These are phyloP conservation scores for Synergus japonicus DNA, from an alignment of 2,888 invertebrate genomes.

Conservation along the genomic window DNA sequence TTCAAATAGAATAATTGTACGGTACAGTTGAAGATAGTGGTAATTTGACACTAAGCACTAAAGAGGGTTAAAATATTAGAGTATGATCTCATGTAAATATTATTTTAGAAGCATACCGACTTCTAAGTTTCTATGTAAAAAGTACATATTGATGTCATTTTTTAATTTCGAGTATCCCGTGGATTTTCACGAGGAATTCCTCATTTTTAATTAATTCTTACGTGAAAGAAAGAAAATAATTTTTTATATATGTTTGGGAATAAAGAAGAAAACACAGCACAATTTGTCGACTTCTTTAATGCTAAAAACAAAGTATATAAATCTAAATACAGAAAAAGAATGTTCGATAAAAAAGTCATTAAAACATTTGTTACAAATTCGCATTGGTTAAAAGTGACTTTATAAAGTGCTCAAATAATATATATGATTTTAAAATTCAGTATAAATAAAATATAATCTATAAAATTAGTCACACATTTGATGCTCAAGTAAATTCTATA, in stretches of 20 bases:
- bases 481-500: conserved; percentile 32
- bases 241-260: neutral
- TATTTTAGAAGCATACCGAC: no score
- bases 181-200: no score
- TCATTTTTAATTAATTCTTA: no score
- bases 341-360: neutral
- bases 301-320: no score
- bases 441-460: neutral
- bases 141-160: no score
- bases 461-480: conserved; percentile 41
- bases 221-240: neutral
- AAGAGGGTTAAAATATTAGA: no score
- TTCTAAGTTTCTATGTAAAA: no score
- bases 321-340: neutral
- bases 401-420: neutral
- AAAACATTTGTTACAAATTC: neutral
- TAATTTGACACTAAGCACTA: no score
- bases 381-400: conserved; percentile 15
- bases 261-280: neutral
- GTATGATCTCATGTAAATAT: no score
- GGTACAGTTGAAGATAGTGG: no score
- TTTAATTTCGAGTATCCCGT: no score
- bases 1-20: no score
- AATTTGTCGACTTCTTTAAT: neutral
- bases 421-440: neutral